Evolutionary conservation across 2,888 invertebrate genomes (phyloP), one percentile per base, ranked within the genome.

Genomic region (Chironomus tentans): DNA sequence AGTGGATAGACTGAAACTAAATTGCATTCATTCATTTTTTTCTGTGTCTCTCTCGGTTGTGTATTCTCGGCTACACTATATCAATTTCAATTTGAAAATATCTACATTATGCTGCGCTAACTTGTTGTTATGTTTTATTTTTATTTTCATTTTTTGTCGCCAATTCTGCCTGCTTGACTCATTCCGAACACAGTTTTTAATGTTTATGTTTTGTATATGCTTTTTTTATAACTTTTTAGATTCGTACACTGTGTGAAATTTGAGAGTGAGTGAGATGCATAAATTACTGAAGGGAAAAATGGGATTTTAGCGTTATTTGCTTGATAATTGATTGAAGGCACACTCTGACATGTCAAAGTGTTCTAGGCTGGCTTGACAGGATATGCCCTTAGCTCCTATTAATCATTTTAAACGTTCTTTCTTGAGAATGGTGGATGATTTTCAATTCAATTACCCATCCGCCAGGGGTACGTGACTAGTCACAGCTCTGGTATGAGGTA

Each of bases 81-180:
- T 74, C 74, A 74, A 65, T 74, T 74, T 74, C 74, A 74, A n/a
- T 68, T 68, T 74, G 18, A 22, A 74, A 65, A 73, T 65, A 65
- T 73, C 72, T 73, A 73, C 72, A 73, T 73, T 73, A 73, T 73
- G 72, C 62, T 73, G 15, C 28, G 65, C 70, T 47, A 46, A 70
- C 70, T 70, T 46, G 46, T 70, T 70, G 70, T 70, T 68, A 38
- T 38, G 38, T 2, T 38, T 38, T 38, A 38, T 38, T 38, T 38
- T 38, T 10, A 28, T 38, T 38, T 18, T 70, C 48, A 24, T 70
- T 70, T 15, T 21, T 15, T 70, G 70, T 48, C 48, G 68, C 28
- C 68, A 21, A n/a, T 68, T 24, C 38, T 38, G 38, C 38, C 38
- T 38, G 38, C 38, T 10, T 38, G 38, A 38, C 38, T 38, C 38